Conservation (phyloP, 2,797 vertebrate species). For the Phrynocephalus forsythii region DNA sequence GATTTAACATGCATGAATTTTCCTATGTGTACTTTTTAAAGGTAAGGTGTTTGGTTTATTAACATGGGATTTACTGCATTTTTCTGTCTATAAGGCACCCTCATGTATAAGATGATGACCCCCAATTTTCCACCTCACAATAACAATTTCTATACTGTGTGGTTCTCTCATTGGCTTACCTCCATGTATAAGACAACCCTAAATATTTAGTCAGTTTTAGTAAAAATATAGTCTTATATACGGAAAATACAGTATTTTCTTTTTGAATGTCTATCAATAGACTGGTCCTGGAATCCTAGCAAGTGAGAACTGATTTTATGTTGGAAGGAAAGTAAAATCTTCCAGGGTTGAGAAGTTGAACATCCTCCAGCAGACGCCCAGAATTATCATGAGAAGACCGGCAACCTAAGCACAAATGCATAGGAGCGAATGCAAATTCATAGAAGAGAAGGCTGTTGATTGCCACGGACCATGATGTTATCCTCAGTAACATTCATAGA, state of each 20-base stretch:
- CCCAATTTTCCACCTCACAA: too few relatives aligned
- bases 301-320: neutral
- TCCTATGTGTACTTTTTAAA: neutral
- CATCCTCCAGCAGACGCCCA: too few relatives aligned
- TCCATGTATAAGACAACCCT: too few relatives aligned
- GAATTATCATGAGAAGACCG: neutral
- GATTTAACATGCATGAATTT: neutral
- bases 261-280: neutral
- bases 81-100: too few relatives aligned
- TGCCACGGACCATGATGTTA: neutral
- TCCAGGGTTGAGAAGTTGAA: neutral
- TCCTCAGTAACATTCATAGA: neutral
- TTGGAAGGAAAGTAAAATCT: neutral
- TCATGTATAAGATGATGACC: too few relatives aligned
- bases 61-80: too few relatives aligned
- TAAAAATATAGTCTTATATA: too few relatives aligned
- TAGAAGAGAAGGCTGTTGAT: neutral
- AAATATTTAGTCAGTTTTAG: too few relatives aligned
- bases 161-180: too few relatives aligned
- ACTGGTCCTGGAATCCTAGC: neutral
- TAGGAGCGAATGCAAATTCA: neutral
- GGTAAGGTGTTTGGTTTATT: neutral
- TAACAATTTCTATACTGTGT: too few relatives aligned
- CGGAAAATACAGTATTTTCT: too few relatives aligned
- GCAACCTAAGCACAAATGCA: neutral